These are phyloP conservation scores for Potorous gilbertii DNA, from an alignment of 2,797 vertebrate species.

Conservation along the genomic window DNA sequence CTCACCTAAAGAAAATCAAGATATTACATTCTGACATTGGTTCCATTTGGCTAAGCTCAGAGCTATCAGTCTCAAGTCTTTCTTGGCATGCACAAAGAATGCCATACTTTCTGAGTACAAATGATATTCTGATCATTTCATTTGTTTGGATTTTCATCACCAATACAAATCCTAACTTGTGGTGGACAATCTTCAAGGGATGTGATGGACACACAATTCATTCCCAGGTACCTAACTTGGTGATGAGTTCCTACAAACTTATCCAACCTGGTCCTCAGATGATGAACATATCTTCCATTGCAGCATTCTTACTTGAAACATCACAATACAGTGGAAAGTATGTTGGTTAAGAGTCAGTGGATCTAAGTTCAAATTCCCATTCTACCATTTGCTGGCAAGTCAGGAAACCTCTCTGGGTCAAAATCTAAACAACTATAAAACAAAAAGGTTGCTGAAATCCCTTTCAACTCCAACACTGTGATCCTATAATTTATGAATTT, in stretches of 20 bases:
- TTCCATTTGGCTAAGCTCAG: not conserved
- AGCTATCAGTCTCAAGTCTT: not conserved
- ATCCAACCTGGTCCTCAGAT: not conserved
- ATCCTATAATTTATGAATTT: not conserved
- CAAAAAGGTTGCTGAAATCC: not conserved
- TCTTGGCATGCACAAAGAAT: not conserved
- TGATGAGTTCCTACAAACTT: not conserved
- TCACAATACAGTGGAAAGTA: not conserved
- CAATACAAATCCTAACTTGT: not conserved
- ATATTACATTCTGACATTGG: no score
- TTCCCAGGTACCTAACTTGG: not conserved
- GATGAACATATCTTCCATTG: not conserved
- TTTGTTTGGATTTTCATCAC: not conserved
- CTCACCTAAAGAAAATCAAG: no score
- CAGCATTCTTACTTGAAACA: not conserved
- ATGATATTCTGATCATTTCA: not conserved
- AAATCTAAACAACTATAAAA: constrained; percentile 60
- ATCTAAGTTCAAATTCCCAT: constrained; percentile 63
- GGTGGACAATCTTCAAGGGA: not conserved
- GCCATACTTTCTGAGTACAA: not conserved
- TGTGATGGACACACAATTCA: not conserved
- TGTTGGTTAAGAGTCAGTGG: constrained; percentile 66
- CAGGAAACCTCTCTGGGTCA: constrained; percentile 53
- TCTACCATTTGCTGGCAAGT: constrained; percentile 17
- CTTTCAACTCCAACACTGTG: not conserved